phyloP scores from a whole-genome alignment of 2,888 invertebrate genomes.

The Trachelus stipa region DNA sequence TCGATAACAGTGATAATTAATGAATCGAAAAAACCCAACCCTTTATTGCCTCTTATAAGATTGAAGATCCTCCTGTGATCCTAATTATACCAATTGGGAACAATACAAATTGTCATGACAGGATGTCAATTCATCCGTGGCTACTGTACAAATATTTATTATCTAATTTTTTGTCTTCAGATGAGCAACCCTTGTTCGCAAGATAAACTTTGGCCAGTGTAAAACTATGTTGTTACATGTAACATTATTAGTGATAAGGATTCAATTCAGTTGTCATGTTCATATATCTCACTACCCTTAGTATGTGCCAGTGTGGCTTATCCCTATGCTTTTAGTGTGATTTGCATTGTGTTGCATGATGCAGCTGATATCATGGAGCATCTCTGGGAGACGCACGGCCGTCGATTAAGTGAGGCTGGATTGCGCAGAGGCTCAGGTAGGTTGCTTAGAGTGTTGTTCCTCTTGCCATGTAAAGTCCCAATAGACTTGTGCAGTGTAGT shows the following conservation, averaged over 20 bases:
- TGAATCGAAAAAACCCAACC: not conserved
- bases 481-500: not conserved
- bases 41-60: not conserved
- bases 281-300: constrained; percentile 18
- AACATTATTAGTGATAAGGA: constrained; percentile 36
- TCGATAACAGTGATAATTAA: constrained; percentile 3
- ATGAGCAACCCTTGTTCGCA: constrained; percentile 10
- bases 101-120: not conserved
- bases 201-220: constrained; percentile 27
- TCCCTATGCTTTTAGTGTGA: constrained; percentile 35
- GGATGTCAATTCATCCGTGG: not conserved
- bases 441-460: constrained; percentile 30
- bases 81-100: not conserved
- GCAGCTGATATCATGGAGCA: constrained; percentile 74
- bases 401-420: constrained; percentile 81
- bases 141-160: not conserved
- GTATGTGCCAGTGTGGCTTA: constrained; percentile 30
- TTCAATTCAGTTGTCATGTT: not conserved
- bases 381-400: constrained; percentile 79
- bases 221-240: constrained; percentile 65
- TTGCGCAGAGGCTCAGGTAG: constrained; percentile 82
- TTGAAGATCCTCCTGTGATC: not conserved
- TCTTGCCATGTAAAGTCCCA: not conserved
- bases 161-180: constrained; percentile 13
- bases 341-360: constrained; percentile 58